A percentile compares a stretch with the other conserved stretches of the same genome.
These are phyloP conservation scores for Petrocephalus sullivani DNA, from an alignment of 2,797 vertebrate species.

Conservation along the genomic window DNA sequence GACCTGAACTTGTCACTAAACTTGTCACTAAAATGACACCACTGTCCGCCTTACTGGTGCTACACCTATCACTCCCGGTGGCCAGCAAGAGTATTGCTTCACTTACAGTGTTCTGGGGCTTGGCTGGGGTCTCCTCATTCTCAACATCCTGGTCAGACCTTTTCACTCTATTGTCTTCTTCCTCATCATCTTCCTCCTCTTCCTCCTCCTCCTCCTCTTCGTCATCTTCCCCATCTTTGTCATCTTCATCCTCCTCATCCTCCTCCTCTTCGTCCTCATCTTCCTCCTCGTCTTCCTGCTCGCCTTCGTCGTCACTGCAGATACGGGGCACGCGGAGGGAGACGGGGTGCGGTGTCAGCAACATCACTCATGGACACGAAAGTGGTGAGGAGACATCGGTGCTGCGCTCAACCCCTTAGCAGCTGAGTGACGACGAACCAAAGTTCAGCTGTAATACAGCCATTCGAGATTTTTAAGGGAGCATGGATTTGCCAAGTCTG, in stretches of 20 bases:
- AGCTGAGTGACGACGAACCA: neutral
- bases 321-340: neutral
- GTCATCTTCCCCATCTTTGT: conserved; percentile 38
- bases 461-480: neutral
- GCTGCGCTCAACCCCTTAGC: neutral
- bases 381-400: neutral
- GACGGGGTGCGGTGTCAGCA: neutral
- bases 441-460: neutral
- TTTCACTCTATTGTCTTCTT: conserved; percentile 58
- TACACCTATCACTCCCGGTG: neutral
- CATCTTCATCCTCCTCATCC: conserved; percentile 41
- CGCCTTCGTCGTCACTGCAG: conserved; percentile 78
- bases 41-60: neutral
- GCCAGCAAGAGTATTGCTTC: neutral
- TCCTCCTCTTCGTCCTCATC: conserved; percentile 49
- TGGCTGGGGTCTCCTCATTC: conserved; percentile 39
- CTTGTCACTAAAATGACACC: neutral
- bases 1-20: neutral
- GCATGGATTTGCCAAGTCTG: neutral
- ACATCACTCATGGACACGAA: neutral
- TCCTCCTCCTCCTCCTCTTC: conserved; percentile 45
- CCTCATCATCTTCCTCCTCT: conserved; percentile 46
- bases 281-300: conserved; percentile 58
- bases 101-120: conserved; percentile 43
- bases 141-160: conserved; percentile 48